Percentiles rank a stretch among this genome's conserved stretches.
These are phyloP conservation scores for Piprites chloris DNA, from an alignment of 2,113 vertebrate genomes.

Conservation along the genomic window DNA sequence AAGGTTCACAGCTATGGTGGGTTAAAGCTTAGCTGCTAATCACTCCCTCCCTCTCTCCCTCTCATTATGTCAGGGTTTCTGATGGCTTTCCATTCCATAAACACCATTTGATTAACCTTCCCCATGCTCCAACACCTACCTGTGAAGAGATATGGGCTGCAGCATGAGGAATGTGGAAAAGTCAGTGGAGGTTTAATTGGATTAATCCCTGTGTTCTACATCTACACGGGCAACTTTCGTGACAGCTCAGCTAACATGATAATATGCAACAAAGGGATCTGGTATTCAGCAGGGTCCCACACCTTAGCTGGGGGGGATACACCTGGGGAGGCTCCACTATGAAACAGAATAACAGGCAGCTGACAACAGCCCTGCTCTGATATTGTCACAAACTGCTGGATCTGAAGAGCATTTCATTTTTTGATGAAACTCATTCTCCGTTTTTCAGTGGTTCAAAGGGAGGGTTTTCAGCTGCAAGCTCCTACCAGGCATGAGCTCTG, in stretches of 20 bases:
- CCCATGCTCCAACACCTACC: not conserved
- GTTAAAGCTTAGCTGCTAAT: constrained; percentile 9
- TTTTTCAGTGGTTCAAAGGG: constrained; percentile 49
- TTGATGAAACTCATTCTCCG: constrained; percentile 29
- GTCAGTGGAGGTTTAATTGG: constrained; percentile 77
- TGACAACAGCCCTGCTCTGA: constrained; percentile 45
- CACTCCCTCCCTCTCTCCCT: not conserved
- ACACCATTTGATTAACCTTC: not conserved
- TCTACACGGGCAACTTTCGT: constrained; percentile 38
- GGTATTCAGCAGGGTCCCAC: constrained; percentile 64
- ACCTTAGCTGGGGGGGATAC: constrained; percentile 75
- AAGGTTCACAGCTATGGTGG: not conserved
- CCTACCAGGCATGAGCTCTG: not conserved
- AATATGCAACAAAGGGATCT: constrained; percentile 61
- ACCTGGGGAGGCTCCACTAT: constrained; percentile 74
- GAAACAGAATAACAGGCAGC: constrained; percentile 60
- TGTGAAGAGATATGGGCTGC: constrained; percentile 15
- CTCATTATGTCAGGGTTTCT: not conserved
- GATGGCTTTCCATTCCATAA: not conserved
- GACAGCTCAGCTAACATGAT: constrained; percentile 72
- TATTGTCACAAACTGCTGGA: constrained; percentile 41
- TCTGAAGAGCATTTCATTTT: constrained; percentile 12
- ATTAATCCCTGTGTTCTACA: constrained; percentile 70
- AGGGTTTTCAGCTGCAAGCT: constrained; percentile 39
- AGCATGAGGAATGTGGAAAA: constrained; percentile 71